Evolutionary conservation across 2,888 invertebrate species (phyloP).

Genomic region (Sarcophaga caerulescens): DNA sequence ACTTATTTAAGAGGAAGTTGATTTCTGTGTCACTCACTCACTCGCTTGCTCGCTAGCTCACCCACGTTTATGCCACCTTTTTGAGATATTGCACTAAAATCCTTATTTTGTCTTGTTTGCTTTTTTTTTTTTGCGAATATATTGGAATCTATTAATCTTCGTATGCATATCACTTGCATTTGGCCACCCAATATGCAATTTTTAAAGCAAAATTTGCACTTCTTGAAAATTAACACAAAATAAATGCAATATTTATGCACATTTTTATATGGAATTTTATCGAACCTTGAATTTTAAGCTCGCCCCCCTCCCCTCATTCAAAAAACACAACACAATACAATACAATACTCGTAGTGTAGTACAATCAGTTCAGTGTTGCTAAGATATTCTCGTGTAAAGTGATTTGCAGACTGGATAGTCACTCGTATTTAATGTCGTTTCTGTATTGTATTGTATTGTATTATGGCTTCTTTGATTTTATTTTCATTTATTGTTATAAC

Average conservation of each 20-base stretch:
- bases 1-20: slow-evolving; percentile 52
- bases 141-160: slow-evolving; percentile 54
- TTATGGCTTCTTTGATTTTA: background rate
- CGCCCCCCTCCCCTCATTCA: no score
- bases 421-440: no score
- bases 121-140: slow-evolving; percentile 26
- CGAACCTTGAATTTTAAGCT: slow-evolving; percentile 58
- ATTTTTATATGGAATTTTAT: slow-evolving; percentile 46
- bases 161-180: slow-evolving; percentile 32
- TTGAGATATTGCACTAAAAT: slow-evolving; percentile 21
- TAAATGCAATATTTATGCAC: slow-evolving; percentile 48
- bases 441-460: background rate
- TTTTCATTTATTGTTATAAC: background rate
- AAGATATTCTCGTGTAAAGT: background rate
- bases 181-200: slow-evolving; percentile 59
- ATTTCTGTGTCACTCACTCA: slow-evolving; percentile 49
- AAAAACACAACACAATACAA: no score
- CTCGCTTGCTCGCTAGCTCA: slow-evolving; percentile 15
- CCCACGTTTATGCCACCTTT: background rate
- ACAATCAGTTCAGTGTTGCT: background rate
- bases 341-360: no score
- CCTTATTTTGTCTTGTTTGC: background rate
- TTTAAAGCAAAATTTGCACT: slow-evolving; percentile 24
- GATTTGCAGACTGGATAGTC: background rate
- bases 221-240: slow-evolving; percentile 43